These are phyloP conservation scores for Parnassius glacialis DNA, from an alignment of 2,888 invertebrate genomes.

Conservation along the genomic window DNA sequence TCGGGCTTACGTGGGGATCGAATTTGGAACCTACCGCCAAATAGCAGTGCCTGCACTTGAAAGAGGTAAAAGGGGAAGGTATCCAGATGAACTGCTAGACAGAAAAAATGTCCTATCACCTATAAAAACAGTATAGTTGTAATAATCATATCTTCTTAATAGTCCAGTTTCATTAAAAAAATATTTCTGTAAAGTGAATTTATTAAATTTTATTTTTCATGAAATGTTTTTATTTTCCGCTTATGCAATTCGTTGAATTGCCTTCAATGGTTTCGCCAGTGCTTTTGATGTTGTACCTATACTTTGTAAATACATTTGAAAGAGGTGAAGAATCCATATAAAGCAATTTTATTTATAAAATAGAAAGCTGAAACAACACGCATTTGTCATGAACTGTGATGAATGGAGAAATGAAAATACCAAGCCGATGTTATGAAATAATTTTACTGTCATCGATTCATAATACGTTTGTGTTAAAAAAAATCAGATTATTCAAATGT, in stretches of 20 bases:
- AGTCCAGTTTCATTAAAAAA: not conserved
- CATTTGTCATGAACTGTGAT: too few species aligned
- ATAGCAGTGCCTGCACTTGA: too few species aligned
- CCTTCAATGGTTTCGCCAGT: not conserved
- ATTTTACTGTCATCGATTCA: too few species aligned
- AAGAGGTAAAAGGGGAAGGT: too few species aligned
- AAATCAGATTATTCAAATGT: too few species aligned
- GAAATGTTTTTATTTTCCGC: conserved; percentile 4
- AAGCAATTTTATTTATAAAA: not conserved
- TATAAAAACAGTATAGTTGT: too few species aligned
- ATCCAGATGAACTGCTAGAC: too few species aligned
- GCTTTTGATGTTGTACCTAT: conserved; percentile 6
- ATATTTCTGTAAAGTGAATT: conserved; percentile 4
- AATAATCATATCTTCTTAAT: not conserved
- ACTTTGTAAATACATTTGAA: not conserved
- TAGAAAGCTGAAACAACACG: too few species aligned
- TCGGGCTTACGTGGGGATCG: not conserved
- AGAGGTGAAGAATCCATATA: not conserved
- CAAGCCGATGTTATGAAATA: too few species aligned
- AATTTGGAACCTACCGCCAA: not conserved
- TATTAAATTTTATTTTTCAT: not conserved
- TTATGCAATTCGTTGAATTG: conserved; percentile 5
- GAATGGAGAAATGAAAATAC: too few species aligned
- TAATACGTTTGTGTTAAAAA: too few species aligned
- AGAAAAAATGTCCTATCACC: too few species aligned